Conservation (phyloP, 2,888 invertebrate species). For the Microctonus hyperodae region DNA sequence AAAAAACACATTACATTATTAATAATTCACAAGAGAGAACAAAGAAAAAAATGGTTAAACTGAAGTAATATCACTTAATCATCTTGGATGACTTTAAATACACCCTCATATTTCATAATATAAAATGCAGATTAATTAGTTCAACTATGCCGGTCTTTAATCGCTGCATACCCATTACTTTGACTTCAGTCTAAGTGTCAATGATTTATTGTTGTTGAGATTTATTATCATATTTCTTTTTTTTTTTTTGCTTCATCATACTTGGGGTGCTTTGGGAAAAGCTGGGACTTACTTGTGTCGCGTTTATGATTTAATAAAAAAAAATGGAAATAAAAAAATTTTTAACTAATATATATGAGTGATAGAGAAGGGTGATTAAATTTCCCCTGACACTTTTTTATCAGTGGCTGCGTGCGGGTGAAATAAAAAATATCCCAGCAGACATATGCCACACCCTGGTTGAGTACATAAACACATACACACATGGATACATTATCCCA, state of each 20-base stretch:
- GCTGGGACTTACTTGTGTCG: not conserved
- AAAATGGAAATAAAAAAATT: not conserved
- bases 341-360: not conserved
- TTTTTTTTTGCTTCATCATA: not conserved
- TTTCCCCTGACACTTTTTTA: conserved; percentile 1
- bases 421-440: conserved; percentile 34
- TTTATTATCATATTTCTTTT: not conserved
- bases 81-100: conserved; percentile 9
- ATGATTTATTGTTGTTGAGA: not conserved
- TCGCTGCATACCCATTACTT: not conserved
- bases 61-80: not conserved
- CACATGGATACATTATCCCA: too few species aligned
- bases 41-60: not conserved
- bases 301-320: not conserved
- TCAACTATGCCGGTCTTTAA: conserved; percentile 2
- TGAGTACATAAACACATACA: conserved; percentile 15
- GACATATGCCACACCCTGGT: conserved; percentile 42
- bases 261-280: too few species aligned
- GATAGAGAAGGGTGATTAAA: conserved; percentile 11
- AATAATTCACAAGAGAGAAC: not conserved
- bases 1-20: not conserved
- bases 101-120: conserved; percentile 1
- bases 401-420: conserved; percentile 7
- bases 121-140: conserved; percentile 14
- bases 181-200: not conserved